phyloP scores from a whole-genome alignment of 2,888 invertebrate genomes.

The Melitaea athalia region DNA sequence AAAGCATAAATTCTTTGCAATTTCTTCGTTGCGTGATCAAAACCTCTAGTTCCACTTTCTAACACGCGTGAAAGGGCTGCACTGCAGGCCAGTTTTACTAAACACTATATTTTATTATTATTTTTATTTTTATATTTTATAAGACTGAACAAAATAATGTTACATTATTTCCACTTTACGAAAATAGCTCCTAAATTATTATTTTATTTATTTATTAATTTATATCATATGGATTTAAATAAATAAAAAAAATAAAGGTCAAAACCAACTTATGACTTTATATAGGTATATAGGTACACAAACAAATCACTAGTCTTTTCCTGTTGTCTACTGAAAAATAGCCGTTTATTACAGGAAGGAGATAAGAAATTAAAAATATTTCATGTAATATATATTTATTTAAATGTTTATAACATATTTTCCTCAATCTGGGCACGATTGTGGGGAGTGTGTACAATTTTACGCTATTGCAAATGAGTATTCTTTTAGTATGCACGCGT shows the following conservation, averaged over 20 bases:
- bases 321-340: conserved; percentile 48
- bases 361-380: conserved; percentile 42
- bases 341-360: conserved; percentile 42
- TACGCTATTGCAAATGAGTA: conserved; percentile 30
- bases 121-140: not conserved
- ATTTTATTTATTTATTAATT: not conserved
- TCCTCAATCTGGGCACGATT: conserved; percentile 29
- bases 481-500: conserved; percentile 35
- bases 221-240: not conserved
- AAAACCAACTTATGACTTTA: not conserved
- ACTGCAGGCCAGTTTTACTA: conserved; percentile 49
- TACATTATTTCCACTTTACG: no score
- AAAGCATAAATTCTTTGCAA: conserved; percentile 80
- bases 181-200: no score
- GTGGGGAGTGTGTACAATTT: conserved; percentile 20
- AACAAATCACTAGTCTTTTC: conserved; percentile 41
- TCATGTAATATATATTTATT: conserved; percentile 34
- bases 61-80: conserved; percentile 78
- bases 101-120: conserved; percentile 1
- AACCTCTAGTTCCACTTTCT: conserved; percentile 76
- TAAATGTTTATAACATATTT: conserved; percentile 36
- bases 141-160: not conserved
- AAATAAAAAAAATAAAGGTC: not conserved
- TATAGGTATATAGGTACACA: no score
- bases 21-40: conserved; percentile 78